phyloP scores from a whole-genome alignment of 2,888 invertebrate genomes.

The Bhutanitis thaidina region DNA sequence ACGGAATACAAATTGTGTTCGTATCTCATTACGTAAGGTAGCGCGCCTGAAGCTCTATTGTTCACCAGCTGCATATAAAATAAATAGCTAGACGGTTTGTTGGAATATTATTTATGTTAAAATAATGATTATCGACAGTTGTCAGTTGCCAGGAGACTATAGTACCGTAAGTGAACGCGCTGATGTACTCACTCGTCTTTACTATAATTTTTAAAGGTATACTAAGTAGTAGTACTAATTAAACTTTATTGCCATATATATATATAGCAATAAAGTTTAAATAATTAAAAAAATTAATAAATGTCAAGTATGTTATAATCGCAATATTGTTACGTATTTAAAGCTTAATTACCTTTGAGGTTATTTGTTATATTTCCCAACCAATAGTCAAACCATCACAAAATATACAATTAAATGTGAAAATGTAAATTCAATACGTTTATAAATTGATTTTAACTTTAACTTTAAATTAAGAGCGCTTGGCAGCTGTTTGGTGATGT shows the following conservation, averaged over 20 bases:
- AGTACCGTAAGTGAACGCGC: too few species aligned
- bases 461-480: neutral
- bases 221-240: too few species aligned
- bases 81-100: neutral
- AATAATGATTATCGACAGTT: too few species aligned
- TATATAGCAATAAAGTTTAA: too few species aligned
- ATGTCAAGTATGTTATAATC: too few species aligned
- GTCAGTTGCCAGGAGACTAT: too few species aligned
- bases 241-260: too few species aligned
- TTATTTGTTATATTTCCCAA: neutral
- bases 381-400: neutral
- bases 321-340: neutral
- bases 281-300: too few species aligned
- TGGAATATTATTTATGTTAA: constrained; percentile 7
- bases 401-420: constrained; percentile 2
- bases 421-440: constrained; percentile 10
- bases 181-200: too few species aligned
- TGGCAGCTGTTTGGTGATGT: neutral
- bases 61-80: constrained; percentile 14
- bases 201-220: too few species aligned
- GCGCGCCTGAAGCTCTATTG: constrained; percentile 10
- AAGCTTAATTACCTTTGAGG: constrained; percentile 8
- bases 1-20: constrained; percentile 15
- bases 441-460: constrained; percentile 6
- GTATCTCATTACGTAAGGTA: constrained; percentile 18